Evolutionary conservation across 2,888 invertebrate genomes (phyloP).

Genomic region (Amphipyra tragopoginis): DNA sequence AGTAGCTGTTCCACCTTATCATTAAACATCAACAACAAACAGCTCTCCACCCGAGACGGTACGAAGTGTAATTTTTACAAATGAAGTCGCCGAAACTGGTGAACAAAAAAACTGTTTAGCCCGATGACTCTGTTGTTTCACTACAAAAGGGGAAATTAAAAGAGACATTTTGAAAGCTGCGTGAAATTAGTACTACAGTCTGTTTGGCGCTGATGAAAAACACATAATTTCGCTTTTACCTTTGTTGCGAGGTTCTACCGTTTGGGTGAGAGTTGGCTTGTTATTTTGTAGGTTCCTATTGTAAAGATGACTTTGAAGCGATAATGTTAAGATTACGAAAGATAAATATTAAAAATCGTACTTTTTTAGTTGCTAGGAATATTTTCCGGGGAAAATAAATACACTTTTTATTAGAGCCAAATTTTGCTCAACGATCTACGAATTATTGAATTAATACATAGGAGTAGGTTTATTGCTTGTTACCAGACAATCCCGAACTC

Average conservation of each 20-base stretch:
- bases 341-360: too few species aligned
- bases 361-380: too few species aligned
- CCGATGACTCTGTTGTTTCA: slow-evolving; percentile 67
- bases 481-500: too few species aligned
- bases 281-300: not conserved
- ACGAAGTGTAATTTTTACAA: slow-evolving; percentile 70
- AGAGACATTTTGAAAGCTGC: slow-evolving; percentile 63
- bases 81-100: slow-evolving; percentile 67
- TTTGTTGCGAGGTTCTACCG: slow-evolving; percentile 33
- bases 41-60: slow-evolving; percentile 2
- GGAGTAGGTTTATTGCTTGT: too few species aligned
- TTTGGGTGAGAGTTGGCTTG: not conserved
- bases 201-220: slow-evolving; percentile 57
- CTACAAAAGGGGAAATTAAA: slow-evolving; percentile 65
- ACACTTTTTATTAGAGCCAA: too few species aligned
- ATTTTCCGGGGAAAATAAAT: too few species aligned
- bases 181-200: slow-evolving; percentile 55
- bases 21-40: not conserved
- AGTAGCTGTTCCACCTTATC: not conserved
- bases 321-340: not conserved
- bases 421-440: too few species aligned
- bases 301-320: not conserved
- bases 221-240: slow-evolving; percentile 48
- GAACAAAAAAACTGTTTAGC: slow-evolving; percentile 66
- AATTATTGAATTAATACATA: too few species aligned